Conservation (phyloP, 2,888 invertebrate species). For the Bunonema sp. region DNA sequence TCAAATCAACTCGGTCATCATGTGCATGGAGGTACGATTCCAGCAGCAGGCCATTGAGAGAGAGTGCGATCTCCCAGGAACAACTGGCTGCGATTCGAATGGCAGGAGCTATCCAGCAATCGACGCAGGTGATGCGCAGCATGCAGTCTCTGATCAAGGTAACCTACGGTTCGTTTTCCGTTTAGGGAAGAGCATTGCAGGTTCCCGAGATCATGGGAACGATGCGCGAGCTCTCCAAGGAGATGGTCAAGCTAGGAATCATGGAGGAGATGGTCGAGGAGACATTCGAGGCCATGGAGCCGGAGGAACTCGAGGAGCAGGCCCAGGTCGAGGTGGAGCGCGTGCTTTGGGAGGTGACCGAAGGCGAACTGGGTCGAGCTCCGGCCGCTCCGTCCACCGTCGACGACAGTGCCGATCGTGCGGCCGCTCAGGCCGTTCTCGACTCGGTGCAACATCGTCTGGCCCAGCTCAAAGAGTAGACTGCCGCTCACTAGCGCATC, state of each 20-base stretch:
- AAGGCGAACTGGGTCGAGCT: slow-evolving; percentile 36
- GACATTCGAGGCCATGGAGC: slow-evolving; percentile 71
- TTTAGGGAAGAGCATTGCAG: no score
- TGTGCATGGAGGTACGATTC: slow-evolving; percentile 67
- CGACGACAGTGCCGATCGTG: slow-evolving; percentile 4
- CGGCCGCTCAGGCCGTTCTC: slow-evolving; percentile 7
- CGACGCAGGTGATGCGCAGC: slow-evolving; percentile 93
- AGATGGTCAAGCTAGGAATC: slow-evolving; percentile 89
- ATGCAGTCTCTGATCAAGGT: slow-evolving; percentile 65
- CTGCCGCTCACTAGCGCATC: no score
- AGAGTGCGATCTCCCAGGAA: slow-evolving; percentile 49
- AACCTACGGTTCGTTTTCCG: no score
- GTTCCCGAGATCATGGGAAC: slow-evolving; percentile 83
- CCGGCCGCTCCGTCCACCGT: slow-evolving; percentile 25
- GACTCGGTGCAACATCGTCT: slow-evolving; percentile 18
- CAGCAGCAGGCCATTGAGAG: slow-evolving; percentile 48
- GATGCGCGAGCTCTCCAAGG: slow-evolving; percentile 91
- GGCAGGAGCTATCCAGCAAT: slow-evolving; percentile 60
- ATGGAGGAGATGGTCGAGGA: slow-evolving; percentile 98
- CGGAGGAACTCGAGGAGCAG: slow-evolving; percentile 82
- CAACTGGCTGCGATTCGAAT: slow-evolving; percentile 72
- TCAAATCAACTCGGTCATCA: slow-evolving; percentile 80
- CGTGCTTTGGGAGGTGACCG: slow-evolving; percentile 39
- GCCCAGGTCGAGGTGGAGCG: slow-evolving; percentile 63
- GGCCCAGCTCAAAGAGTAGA: slow-evolving; percentile 17